Evolutionary conservation across 2,888 invertebrate species (phyloP), one percentile per base, ranked within the genome.

Genomic region (Ametastegia equiseti): DNA sequence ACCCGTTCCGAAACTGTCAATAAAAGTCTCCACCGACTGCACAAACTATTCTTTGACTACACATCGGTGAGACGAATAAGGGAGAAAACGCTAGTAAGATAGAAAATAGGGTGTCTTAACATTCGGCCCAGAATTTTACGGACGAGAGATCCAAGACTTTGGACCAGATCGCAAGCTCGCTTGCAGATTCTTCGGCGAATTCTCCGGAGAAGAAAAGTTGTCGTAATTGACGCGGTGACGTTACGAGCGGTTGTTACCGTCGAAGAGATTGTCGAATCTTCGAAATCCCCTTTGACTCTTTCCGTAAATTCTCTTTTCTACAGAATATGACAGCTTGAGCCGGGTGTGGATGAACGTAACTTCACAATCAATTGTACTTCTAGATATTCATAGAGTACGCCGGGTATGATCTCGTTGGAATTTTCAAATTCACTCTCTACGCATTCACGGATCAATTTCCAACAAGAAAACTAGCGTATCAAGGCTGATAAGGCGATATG

Each of bases 1-100:
- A 83, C 81, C 81, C 82, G 63, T 75, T 82, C 63, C 81, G 75
- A 67, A 80, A 80, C 65, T 82, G 83, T 82, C 83, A 79, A 84
- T 82, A 85, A 85, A 77, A 83, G 82, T 84, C 82, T 75, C 63
- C 30, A 63, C 60, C 42, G 30, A 42, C 50, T 42, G 60, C 42
- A 11, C n/a, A 67, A 69, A 42, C 54, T 67, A 23, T 65, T 67
- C 65, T 65, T 39, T 50, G 67, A 80, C 67, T 50, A 69, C 27
- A 80, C 60, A n/a, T n/a, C 42, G 30, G 1, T 36, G 36, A 54
- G 1, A 4, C 54, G n/a, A 36, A 63, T 6, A 30, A 63, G 6
- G 63, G 27, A 63, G 63, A 54, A n/a, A 54, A 54, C 54, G 54
- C 15, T 5, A 54, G 13, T 5, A 63, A 71, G 45, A 27, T 81